Percentiles rank a stretch among this genome's conserved stretches.
Evolutionary conservation across 2,888 invertebrate species (phyloP).

Genomic region (Tachina lurida): DNA sequence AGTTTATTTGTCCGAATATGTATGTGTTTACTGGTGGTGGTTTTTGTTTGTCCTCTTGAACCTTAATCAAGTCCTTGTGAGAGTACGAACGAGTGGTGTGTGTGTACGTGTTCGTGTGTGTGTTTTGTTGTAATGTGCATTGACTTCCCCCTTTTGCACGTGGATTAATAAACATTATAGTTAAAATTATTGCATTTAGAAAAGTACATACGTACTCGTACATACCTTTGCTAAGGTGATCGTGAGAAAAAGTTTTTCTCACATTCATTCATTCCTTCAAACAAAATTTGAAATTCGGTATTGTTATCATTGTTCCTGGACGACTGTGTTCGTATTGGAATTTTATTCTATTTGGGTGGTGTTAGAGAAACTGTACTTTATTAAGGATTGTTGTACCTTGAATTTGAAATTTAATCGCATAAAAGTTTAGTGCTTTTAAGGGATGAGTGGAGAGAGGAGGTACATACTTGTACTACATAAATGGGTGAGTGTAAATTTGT

Average conservation of each 20-base stretch:
- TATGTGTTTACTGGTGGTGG: conserved; percentile 40
- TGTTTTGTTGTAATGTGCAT: conserved; percentile 55
- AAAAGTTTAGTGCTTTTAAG: conserved; percentile 24
- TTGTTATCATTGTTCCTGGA: conserved; percentile 13
- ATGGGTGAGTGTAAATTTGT: conserved; percentile 6
- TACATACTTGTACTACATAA: too few species aligned
- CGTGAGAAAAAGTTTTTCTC: conserved; percentile 81
- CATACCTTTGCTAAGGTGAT: conserved; percentile 67
- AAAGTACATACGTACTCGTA: neutral
- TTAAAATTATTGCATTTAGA: conserved; percentile 62
- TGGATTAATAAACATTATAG: conserved; percentile 76
- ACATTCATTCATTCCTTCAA: conserved; percentile 72
- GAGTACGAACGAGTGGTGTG: conserved; percentile 38
- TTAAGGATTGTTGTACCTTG: conserved; percentile 44
- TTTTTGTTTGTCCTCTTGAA: conserved; percentile 34
- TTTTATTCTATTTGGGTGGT: conserved; percentile 36
- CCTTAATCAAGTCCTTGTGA: conserved; percentile 54
- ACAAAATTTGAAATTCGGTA: conserved; percentile 36
- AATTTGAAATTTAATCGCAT: neutral
- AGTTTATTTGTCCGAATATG: conserved; percentile 52
- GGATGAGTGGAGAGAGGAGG: neutral
- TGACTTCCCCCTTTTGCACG: conserved; percentile 81
- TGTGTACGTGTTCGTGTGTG: conserved; percentile 6
- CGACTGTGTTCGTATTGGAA: conserved; percentile 14
- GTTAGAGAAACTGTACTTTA: conserved; percentile 58